Base-by-base conservation (phyloP, 1,140 invertebrate species). In the Papilio helenus region DNA sequence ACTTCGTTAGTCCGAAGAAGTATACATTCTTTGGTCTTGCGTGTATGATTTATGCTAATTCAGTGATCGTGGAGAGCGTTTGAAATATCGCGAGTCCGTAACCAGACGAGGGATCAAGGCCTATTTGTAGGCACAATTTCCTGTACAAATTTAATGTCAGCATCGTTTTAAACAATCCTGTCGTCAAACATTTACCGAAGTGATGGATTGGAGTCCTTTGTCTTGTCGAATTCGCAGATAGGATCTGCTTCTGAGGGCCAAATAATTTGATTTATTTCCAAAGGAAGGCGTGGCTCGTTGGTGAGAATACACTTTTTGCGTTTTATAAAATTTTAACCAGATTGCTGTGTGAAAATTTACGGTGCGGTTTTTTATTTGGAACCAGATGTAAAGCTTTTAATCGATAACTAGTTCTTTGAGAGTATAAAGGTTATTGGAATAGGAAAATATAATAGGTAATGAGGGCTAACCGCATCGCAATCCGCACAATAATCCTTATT, bases 161-260 rank as follows among this genome's bases (percentile, higher is more conserved):
- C 80, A 78, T 76, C 80, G 79, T 76, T 81, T 81, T 79, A 81
- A 81, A 81, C 80, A 81, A 81, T 81, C 80, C 72, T 49, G 46
- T 74, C 72, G 58, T 79, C 77, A 81, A 81, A 81, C 79, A 81
- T 81, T 81, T 81, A 72, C 72, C 80, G 42, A 55, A 72, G 55
- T 81, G 72, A 81, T 79, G 76, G 80, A 81, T 81, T 46, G 72
- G 46, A 39, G 55, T 76, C 49, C 55, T 58, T 49, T 81, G 34
- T 81, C 76, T 79, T 76, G 29, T 39, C 46, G 44, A 76, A 76
- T 76, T 74, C 72, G 72, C 61, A 68, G 61, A 80, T 74, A 74
- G 72, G 72, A 51, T n/a, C 61, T 61, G 72, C 55, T 26, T 26
- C 14, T 74, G 42, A 74, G 42, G 23, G 72, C 72, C 46, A 26